Percentiles rank a stretch among this genome's conserved stretches.
Evolutionary conservation across 2,113 vertebrate genomes (phyloP).

Genomic region (Orycteropus afer): DNA sequence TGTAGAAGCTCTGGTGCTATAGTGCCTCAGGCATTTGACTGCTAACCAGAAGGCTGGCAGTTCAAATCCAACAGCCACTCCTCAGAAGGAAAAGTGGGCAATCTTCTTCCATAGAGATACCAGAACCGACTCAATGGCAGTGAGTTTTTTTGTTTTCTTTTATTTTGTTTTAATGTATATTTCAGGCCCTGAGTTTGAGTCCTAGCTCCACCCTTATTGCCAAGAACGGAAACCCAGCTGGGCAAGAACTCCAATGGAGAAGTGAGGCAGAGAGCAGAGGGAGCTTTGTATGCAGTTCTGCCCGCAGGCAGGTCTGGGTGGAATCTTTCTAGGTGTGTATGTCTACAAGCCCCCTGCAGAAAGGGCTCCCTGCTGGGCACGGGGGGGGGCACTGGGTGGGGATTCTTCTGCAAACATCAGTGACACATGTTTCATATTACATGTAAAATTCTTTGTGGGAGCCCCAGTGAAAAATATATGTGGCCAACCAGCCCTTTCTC

Average conservation of each 20-base stretch:
- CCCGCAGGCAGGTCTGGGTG: not conserved
- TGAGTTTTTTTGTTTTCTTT: too few relatives aligned
- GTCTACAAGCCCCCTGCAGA: not conserved
- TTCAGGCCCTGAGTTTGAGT: not conserved
- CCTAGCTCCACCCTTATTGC: not conserved
- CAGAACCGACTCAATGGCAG: too few relatives aligned
- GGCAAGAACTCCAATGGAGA: not conserved
- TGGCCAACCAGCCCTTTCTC: slow-evolving; percentile 22
- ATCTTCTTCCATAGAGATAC: too few relatives aligned
- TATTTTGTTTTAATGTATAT: too few relatives aligned
- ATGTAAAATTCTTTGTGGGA: slow-evolving; percentile 58
- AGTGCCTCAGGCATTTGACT: too few relatives aligned
- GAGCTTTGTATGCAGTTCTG: not conserved
- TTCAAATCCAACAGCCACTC: too few relatives aligned
- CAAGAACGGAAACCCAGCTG: not conserved
- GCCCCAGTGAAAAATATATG: slow-evolving; percentile 17
- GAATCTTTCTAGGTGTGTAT: not conserved
- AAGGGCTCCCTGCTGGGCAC: not conserved
- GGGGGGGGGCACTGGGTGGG: not conserved
- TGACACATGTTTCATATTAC: slow-evolving; percentile 61
- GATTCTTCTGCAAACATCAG: not conserved
- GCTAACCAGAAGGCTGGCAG: too few relatives aligned
- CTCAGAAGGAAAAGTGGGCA: too few relatives aligned
- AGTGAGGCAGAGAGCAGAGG: not conserved
- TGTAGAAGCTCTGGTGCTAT: too few relatives aligned